Base-by-base conservation (phyloP, 2,113 vertebrate species). In the Aphelocoma coerulescens region DNA sequence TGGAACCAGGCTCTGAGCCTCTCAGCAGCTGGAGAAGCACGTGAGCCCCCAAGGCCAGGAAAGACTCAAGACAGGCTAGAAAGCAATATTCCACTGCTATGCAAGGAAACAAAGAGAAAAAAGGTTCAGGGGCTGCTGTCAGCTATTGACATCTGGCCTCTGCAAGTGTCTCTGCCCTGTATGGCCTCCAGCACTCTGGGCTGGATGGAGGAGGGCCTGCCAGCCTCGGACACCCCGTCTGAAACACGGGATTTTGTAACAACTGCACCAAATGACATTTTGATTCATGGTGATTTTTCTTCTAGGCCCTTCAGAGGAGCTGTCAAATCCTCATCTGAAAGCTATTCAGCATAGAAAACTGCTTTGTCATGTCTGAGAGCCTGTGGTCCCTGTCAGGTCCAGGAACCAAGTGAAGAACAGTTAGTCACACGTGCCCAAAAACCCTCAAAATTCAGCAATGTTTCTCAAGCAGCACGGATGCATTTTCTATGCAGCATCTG, bases 241-340 rank as follows among this genome's bases (percentile, higher is more conserved):
- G 27, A 43, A 90, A 79, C 11, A 22, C 0, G 0, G 26, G 17
- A 46, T 89, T 91, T n/a, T 66, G 61, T 57, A 84, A 77, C 54
- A 44, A 66, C 68, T 52, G 32, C 33, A 62, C 37, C 3, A 1
- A 63, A 85, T 28, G 32, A 69, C 35, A 24, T 55, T 89, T 91
- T 43, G 59, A 67, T 83, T 80, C 76, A 54, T 4, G 5, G 68
- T 69, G 77, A 81, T 73, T 74, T 66, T 66, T 65, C 44, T 46
- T 32, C 81, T n/a, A 5, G 0, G 0, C 39, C 73, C 57, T 77
- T 87, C 83, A 93, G 77, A 89, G 59, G 21, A 87, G 69, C 87
- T 77, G 93, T 91, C 89, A 94, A 84, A 71, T 54, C 84, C 73
- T 84, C 81, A 46, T 63, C 61, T 30, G 55, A 91, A 95, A 92